Evolutionary conservation across 1,140 invertebrate species (phyloP), one percentile per base, ranked within the genome.

Genomic region (Drosophila nannoptera): DNA sequence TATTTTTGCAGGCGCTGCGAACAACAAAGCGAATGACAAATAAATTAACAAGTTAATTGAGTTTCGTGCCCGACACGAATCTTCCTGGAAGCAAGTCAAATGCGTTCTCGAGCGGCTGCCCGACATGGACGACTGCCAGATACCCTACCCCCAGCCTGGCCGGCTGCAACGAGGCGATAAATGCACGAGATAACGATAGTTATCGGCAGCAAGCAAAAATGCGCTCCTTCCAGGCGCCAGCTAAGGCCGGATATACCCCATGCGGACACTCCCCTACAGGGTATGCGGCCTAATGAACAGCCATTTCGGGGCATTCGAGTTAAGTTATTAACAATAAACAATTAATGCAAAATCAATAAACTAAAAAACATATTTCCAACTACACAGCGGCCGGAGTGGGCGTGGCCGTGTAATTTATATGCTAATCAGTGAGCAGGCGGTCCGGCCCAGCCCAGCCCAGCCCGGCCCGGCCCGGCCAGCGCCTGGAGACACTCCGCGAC

Each of bases 41-140:
- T 82, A 82, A 84, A 82, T 82, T 82, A 84, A 84, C 80, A 82
- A 82, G 75, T 82, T 84, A 82, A 82, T 82, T 82, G 78, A 84
- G 75, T 82, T 82, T 82, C 61, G 68, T 83, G 78, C 66, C 67
- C 69, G 80, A 71, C 73, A 61, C 63, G 50, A 54, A 53, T 16
- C 36, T 3, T 32, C 33, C 29, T 31, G 36, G 38, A 63, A 53
- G 7, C 35, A 29, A 7, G 29, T 22, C n/a, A 61, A 12, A 62
- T 2, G 40, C 7, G 40, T 43, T 14, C 22, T 22, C 14, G 6
- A 7, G 0, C 7, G 11, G n/a, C 12, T 42, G 11, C 5, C 1
- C 5, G 40, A 42, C 1, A 22, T 22, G 7, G n/a, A 14, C 40
- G 40, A 16, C 40, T 16, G 7, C 5, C 40, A 16, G 12, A 43